Evolutionary conservation across 2,797 vertebrate genomes (phyloP).

Genomic region (Semaprochilodus insignis): DNA sequence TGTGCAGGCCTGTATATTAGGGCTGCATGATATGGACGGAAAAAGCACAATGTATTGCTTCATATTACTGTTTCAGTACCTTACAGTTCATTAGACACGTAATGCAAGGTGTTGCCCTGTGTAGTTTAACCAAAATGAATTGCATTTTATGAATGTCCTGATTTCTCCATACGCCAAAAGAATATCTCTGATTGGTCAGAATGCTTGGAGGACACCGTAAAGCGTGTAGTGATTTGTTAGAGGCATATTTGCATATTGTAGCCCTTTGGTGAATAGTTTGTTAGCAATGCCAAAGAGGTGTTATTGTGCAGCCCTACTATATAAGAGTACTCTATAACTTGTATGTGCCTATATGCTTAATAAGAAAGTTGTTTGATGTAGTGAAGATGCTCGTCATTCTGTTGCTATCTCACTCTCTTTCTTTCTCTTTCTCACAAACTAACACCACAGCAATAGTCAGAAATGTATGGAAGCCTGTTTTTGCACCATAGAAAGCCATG

Average conservation of each 20-base stretch:
- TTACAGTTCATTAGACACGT: not conserved
- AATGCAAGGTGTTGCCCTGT: not conserved
- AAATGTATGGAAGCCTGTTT: not conserved
- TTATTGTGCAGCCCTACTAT: not conserved
- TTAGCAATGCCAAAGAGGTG: not conserved
- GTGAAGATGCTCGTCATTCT: slow-evolving; percentile 5
- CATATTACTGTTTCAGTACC: not conserved
- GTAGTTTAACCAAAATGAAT: not conserved
- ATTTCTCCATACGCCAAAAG: not conserved
- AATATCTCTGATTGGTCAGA: not conserved
- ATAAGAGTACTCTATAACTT: not conserved
- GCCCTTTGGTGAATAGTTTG: not conserved
- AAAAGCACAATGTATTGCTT: not conserved
- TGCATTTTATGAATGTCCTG: not conserved
- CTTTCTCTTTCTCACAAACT: not conserved
- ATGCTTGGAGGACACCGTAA: not conserved
- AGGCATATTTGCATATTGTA: not conserved
- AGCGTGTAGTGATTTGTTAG: not conserved
- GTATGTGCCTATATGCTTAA: not conserved
- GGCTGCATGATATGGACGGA: not conserved
- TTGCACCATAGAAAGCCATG: not conserved
- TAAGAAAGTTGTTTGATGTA: not conserved
- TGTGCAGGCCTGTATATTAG: not conserved
- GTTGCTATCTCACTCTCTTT: not conserved
- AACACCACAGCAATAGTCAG: not conserved